These are phyloP conservation scores for Dromius quadrimaculatus DNA, from an alignment of 2,888 invertebrate genomes.

Conservation along the genomic window DNA sequence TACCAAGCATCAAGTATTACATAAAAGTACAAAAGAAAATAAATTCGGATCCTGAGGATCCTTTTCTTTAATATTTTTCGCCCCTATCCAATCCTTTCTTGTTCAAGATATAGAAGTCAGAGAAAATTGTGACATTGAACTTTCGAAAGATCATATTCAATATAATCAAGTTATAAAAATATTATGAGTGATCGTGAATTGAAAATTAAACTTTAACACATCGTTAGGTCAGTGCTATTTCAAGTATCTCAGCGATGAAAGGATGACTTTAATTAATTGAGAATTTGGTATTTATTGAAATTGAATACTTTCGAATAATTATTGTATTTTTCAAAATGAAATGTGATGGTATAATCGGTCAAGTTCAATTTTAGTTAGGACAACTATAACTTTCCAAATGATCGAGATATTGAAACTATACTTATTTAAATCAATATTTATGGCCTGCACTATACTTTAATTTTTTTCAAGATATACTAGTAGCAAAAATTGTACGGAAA, in stretches of 20 bases:
- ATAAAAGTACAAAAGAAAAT: too few relatives aligned
- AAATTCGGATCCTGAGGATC: neutral
- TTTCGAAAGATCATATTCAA: constrained; percentile 43
- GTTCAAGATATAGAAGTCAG: neutral
- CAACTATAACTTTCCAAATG: too few relatives aligned
- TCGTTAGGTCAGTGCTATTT: constrained; percentile 30
- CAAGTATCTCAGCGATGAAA: constrained; percentile 5
- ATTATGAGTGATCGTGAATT: constrained; percentile 10
- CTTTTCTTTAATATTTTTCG: neutral
- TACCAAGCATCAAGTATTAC: too few relatives aligned
- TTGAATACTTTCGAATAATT: neutral
- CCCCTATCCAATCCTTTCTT: neutral
- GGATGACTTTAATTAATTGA: constrained; percentile 9
- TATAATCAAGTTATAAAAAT: constrained; percentile 19
- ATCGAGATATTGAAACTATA: too few relatives aligned
- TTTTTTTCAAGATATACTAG: too few relatives aligned
- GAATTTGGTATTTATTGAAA: constrained; percentile 12
- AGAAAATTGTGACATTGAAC: constrained; percentile 43
- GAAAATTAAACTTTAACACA: constrained; percentile 4
- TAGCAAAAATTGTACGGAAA: too few relatives aligned
- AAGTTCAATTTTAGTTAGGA: constrained; percentile 9
- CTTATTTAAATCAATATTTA: too few relatives aligned
- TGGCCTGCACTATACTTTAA: too few relatives aligned
- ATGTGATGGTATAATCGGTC: neutral
- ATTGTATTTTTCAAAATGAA: too few relatives aligned